Base-by-base conservation (phyloP, 1,140 invertebrate genomes). In the Leptopilina clavipes region DNA sequence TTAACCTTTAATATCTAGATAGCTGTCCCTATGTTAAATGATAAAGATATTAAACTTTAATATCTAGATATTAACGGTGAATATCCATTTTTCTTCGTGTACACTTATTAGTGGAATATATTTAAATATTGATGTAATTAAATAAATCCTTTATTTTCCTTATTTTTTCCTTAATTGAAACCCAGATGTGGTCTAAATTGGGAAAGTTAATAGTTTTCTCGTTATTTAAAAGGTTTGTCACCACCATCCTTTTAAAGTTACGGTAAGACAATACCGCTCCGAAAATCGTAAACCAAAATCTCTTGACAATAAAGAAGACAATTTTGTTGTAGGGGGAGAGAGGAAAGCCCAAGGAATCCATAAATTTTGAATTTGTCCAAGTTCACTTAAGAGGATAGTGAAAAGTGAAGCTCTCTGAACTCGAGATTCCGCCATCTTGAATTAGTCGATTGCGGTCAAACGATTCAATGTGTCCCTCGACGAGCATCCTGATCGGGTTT, bases 391-490 rank as follows among this genome's bases (percentile, higher is more conserved):
- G 76, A 82, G 79, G 82, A 81, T 81, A 74, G 79, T 71, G 76
- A 79, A 73, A 70, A 73, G 76, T 72, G 70, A 79, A 76, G 71
- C 72, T 72, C 37, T 78, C 76, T 19, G 75, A 70, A 83, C 81
- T 83, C 70, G 73, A 72, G 75, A 70, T 81, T 12, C 73, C 52
- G 70, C 76, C 73, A 85, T 84, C 80, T 84, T 85, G 81, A 79
- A 82, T 82, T 76, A 80, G 81, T 79, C 79, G 79, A 84, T 83
- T 79, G 83, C 79, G 81, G 79, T 84, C 79, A 81, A 82, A 82
- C 85, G 83, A 84, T 86, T 84, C 80, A 88, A 88, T 87, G 86
- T 87, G 84, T 88, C 87, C 87, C 87, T 79, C 76, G 85, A 85
- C 87, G 85, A 85, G 76, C 77, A 80, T 87, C 77, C 80, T 77